A percentile compares a stretch with the other conserved stretches of the same genome.
Conservation (phyloP, 2,888 invertebrate genomes). For the Cheilosia pagana region DNA sequence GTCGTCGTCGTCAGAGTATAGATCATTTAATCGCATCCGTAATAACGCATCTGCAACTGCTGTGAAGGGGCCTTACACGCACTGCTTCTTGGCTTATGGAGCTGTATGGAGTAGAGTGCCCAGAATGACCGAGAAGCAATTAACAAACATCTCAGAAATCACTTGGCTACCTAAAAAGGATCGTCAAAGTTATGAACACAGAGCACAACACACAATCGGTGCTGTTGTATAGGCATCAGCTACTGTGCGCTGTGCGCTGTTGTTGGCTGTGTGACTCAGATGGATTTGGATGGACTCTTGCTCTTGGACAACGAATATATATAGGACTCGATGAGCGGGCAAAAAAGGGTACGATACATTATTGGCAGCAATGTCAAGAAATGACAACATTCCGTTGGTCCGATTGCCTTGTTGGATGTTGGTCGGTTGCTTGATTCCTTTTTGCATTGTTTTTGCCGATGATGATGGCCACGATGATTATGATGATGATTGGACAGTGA, state of each 20-base stretch:
- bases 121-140: constrained; percentile 75
- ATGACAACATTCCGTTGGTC: constrained; percentile 75
- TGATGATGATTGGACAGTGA: constrained; percentile 74
- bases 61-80: constrained; percentile 25
- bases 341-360: constrained; percentile 72
- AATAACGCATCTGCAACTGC: constrained; percentile 65
- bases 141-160: constrained; percentile 76
- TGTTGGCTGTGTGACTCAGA: constrained; percentile 20
- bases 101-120: constrained; percentile 65
- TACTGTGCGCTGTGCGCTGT: constrained; percentile 11
- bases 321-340: constrained; percentile 40
- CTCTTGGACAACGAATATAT: constrained; percentile 38
- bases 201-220: constrained; percentile 64
- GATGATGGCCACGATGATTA: constrained; percentile 70
- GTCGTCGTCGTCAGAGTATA: constrained; percentile 52
- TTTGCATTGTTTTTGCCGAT: constrained; percentile 43
- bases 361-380: constrained; percentile 76
- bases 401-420: constrained; percentile 71
- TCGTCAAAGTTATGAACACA: constrained; percentile 76
- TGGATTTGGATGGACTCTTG: constrained; percentile 22
- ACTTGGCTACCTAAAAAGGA: constrained; percentile 76
- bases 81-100: constrained; percentile 66
- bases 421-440: constrained; percentile 38
- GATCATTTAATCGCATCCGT: constrained; percentile 74
- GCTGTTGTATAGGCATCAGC: constrained; percentile 11